Base-by-base conservation (phyloP, 2,797 vertebrate genomes). In the Cuculus canorus region DNA sequence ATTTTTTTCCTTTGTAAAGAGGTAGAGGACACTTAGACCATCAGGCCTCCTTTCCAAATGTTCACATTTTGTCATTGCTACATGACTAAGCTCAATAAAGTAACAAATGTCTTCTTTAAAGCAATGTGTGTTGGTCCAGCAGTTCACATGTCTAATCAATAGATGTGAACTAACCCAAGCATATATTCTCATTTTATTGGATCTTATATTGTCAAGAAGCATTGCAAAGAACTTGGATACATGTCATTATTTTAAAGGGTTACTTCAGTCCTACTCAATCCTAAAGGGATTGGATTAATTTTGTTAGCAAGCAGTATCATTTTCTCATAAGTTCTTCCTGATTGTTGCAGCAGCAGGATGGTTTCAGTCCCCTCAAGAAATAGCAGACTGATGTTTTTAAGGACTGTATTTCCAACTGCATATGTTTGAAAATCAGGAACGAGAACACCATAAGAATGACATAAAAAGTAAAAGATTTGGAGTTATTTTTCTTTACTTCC, bases 21-120 rank as follows among this genome's bases (percentile, higher is more conserved):
- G 71, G 73, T 92, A 93, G 96, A 96, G 94, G 92, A 96, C 94
- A 96, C 78, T 97, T 90, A 93, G 77, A 83, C 73, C 73, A 95
- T 78, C 54, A 93, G 89, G 39, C n/a, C 52, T 91, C 71, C 71
- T 71, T 96, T 95, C 65, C 12, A 19, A 92, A 86, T 32, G 47
- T 64, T 93, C 91, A 77, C 32, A 17, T 87, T 77, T 86, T 86
- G 18, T 93, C 72, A 61, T 73, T 96, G 75, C 50, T 71, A 18
- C 47, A 27, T 93, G 32, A 33, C 19, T 48, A 30, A 70, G 18
- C 11, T 9, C 17, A 32, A 22, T 21, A 76, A 78, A 83, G 32
- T 78, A 92, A 69, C 14, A 79, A 56, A 22, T 45, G 13, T 53
- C 3, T 70, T 90, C 70, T 87, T 83, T 50, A 94, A 88, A 88